Conservation (phyloP, 2,113 vertebrate genomes). For the Sorex araneus region DNA sequence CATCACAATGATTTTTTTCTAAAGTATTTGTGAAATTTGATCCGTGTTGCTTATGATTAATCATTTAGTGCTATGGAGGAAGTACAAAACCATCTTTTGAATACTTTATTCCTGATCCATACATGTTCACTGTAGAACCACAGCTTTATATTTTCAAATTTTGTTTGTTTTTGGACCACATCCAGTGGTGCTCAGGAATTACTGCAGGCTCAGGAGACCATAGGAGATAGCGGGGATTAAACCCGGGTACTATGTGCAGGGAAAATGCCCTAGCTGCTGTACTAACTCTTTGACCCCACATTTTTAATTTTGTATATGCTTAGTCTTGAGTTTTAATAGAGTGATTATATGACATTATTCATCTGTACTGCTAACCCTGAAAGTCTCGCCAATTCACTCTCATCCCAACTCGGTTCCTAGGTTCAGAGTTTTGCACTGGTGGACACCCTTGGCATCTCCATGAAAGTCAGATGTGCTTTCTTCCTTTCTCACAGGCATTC, state of each 20-base stretch:
- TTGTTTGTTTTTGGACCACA: too few species aligned
- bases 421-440: conserved; percentile 53
- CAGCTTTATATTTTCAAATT: background rate
- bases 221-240: too few species aligned
- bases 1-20: background rate
- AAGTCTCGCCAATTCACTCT: background rate
- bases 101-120: background rate
- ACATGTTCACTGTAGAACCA: conserved; percentile 17
- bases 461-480: conserved; percentile 22
- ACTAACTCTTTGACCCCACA: too few species aligned
- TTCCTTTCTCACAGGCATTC: background rate
- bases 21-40: background rate
- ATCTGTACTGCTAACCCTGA: conserved; percentile 24
- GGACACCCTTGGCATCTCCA: background rate
- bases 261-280: too few species aligned
- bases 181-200: too few species aligned
- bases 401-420: background rate
- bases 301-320: too few species aligned
- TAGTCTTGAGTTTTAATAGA: conserved; percentile 11
- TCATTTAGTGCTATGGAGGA: background rate
- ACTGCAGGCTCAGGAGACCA: too few species aligned
- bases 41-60: background rate
- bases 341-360: background rate
- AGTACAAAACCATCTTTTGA: background rate
- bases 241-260: too few species aligned